Base-by-base conservation (phyloP, 2,113 vertebrate species). In the Thalassarche chlororhynchos region DNA sequence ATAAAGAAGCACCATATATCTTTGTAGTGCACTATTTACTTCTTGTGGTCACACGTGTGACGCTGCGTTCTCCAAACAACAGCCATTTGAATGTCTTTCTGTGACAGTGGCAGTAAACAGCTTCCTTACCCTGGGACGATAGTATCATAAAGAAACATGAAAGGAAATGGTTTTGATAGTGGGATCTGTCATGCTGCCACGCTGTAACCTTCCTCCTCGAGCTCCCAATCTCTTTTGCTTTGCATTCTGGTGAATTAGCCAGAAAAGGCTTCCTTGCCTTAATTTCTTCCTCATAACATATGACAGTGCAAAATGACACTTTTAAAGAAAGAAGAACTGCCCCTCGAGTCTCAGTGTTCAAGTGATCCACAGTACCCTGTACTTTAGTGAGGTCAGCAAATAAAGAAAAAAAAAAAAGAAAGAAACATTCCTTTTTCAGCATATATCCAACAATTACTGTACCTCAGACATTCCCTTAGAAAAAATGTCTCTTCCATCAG, bases 351-450 rank as follows among this genome's bases (percentile, higher is more conserved):
- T 93, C 89, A 95, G 60, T 79, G 74, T 93, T 98, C 98, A 98
- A 97, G 96, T 94, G 97, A 95, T 97, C 97, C 83, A 5, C 62
- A 97, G 97, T 97, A 98, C 93, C 66, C 77, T 97, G 96, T 96
- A 92, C 93, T 95, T 95, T 14, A 93, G 94, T 94, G 94, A 96
- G 86, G 94, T 96, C 96, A 94, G 94, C 83, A 91, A 96, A 80
- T 78, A 57, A 58, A 62, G 38, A 36, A 29, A 79, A 68, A 51
- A 84, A 60, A 78, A 84, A 60, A 78, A 61, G 31, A 89, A 94
- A 79, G 28, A 86, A 66, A 70, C 84, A 91, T 93, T 94, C 91
- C 82, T 93, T 93, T 92, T 94, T 54, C 70, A 95, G n/a, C 46
- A 58, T 24, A 46, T n/a, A 64, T 74, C 77, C 87, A 89, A 46